Percentiles rank a stretch among this genome's conserved stretches.
Evolutionary conservation across 2,888 invertebrate species (phyloP).

Genomic region (Pachydiplax longipennis): DNA sequence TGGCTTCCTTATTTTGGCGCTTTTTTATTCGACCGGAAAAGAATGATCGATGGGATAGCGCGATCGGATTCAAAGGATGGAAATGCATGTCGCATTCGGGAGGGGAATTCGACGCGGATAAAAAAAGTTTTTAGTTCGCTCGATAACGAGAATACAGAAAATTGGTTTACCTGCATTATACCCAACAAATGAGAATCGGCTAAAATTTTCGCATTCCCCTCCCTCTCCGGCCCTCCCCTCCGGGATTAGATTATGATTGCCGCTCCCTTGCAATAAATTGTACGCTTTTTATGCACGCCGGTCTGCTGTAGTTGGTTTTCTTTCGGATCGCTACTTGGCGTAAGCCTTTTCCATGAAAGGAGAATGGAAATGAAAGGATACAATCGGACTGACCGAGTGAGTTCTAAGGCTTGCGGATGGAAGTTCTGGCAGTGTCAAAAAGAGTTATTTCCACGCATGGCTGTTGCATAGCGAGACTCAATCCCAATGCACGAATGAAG

Average conservation of each 20-base stretch:
- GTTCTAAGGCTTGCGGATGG: no score
- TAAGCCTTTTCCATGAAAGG: no score
- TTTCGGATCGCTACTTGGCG: no score
- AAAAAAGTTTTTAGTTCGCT: conserved; percentile 43
- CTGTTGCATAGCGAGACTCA: no score
- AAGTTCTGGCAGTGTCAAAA: no score
- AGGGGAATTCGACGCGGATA: neutral
- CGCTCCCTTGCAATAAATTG: neutral
- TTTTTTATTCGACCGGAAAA: neutral
- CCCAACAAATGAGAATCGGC: conserved; percentile 41
- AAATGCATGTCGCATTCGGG: conserved; percentile 34
- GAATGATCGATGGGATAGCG: conserved; percentile 18
- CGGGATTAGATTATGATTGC: neutral
- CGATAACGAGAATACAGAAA: conserved; percentile 44
- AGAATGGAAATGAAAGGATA: no score
- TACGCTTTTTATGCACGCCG: neutral
- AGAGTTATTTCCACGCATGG: no score
- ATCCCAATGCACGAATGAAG: no score
- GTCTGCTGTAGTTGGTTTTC: no score
- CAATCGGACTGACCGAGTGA: no score
- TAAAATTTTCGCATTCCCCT: conserved; percentile 12
- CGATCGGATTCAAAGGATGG: conserved; percentile 27
- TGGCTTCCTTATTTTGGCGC: neutral
- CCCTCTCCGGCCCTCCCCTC: neutral
- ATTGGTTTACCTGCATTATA: conserved; percentile 44